Evolutionary conservation across 2,797 vertebrate genomes (phyloP), one percentile per base, ranked within the genome.

Genomic region (Gymnoscopelus microlampas): DNA sequence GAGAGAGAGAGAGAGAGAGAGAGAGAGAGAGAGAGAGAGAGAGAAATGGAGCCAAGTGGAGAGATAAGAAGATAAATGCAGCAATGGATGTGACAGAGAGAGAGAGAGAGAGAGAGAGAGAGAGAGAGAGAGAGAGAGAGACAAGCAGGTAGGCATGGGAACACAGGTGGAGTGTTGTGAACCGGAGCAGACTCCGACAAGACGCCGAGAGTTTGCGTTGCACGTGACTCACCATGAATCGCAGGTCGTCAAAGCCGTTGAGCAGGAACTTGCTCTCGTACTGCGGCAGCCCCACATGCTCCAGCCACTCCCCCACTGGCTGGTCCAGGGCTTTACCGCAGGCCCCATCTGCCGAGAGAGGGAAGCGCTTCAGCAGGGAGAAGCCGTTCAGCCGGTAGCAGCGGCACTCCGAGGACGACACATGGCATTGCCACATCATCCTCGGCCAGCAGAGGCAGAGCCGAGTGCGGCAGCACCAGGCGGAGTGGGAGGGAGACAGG

Each of bases 371-470:
- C 92, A 97, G 95, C 91, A 97, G 95, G 86, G 96, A 96, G 86
- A 98, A 96, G 87, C 97, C 95, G 70, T 98, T 95, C 89, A 99
- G 96, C 92, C 95, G 95, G 94, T 98, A 98, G 96, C 97, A 99
- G 95, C 95, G 97, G 96, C 97, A 99, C 96, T 98, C 97, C 85
- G 97, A 98, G 94, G 97, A 96, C 91, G 97, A 98, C 92, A 98
- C 94, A 92, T 97, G 97, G 94, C 97, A 99, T 90, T 98, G 97
- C 97, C 97, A 99, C 97, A 99, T 97, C 96, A 96, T 97, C 83
- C 95, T 96, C 92, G 93, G 93, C 92, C 92, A 92, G 89, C 93
- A 90, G 84, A 88, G 78, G 87, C 90, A 90, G 87, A 92, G 92
- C 91, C 93, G 90, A 90, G 90, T 89, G 90, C 91, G 84, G 90